phyloP scores from a whole-genome alignment of 2,888 invertebrate species.

The Antheraea yamamai region DNA sequence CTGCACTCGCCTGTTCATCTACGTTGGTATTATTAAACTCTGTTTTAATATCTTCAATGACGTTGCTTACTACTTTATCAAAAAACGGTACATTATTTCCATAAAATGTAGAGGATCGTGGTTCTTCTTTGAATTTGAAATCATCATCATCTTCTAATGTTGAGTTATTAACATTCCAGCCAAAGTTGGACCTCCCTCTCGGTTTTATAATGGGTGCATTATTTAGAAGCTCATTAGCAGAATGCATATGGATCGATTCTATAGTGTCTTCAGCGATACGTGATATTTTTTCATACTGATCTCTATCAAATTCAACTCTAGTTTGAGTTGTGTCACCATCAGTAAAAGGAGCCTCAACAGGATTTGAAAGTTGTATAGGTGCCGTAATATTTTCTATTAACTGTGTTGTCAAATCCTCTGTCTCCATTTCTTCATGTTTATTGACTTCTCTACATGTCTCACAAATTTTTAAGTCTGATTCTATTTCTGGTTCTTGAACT shows the following conservation, averaged over 20 bases:
- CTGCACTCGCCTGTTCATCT: constrained; percentile 49
- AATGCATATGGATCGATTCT: constrained; percentile 60
- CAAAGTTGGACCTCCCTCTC: constrained; percentile 46
- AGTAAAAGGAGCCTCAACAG: constrained; percentile 58
- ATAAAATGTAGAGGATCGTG: constrained; percentile 45
- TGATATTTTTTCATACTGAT: constrained; percentile 55
- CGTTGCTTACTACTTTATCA: constrained; percentile 57
- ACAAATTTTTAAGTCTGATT: constrained; percentile 61
- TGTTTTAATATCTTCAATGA: constrained; percentile 67
- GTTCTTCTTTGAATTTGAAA: constrained; percentile 45
- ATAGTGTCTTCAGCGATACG: constrained; percentile 66
- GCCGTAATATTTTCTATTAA: constrained; percentile 72
- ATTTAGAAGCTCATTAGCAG: constrained; percentile 56
- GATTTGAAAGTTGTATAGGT: constrained; percentile 66
- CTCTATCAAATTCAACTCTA: constrained; percentile 40
- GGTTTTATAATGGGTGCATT: constrained; percentile 36
- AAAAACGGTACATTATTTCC: constrained; percentile 54
- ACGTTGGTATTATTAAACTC: constrained; percentile 58
- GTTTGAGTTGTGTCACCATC: constrained; percentile 37
- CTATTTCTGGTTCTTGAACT: constrained; percentile 33
- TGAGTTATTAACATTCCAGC: constrained; percentile 6
- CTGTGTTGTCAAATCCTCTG: constrained; percentile 61
- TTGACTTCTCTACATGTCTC: constrained; percentile 67
- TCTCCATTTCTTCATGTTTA: constrained; percentile 51
- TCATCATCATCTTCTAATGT: constrained; percentile 43